phyloP scores from a whole-genome alignment of 1,140 invertebrate species.

The Drosophila elegans region DNA sequence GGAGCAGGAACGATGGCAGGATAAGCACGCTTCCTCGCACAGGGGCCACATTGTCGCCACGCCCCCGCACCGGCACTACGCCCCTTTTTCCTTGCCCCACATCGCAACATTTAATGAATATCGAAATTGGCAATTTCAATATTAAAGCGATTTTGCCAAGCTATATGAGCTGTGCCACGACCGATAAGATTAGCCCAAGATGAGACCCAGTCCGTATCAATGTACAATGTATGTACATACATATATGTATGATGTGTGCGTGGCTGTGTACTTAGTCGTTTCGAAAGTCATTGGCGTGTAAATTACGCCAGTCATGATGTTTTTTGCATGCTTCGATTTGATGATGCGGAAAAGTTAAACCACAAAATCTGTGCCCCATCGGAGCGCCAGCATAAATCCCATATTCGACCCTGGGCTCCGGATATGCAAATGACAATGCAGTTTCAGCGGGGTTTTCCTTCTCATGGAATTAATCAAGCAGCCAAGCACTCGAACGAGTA shows the following conservation, averaged over 20 bases:
- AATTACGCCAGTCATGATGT: slow-evolving; percentile 78
- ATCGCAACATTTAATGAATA: slow-evolving; percentile 77
- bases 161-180: slow-evolving; percentile 75
- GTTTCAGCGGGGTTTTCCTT: slow-evolving; percentile 21
- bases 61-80: not conserved
- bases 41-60: slow-evolving; percentile 32
- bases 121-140: slow-evolving; percentile 80
- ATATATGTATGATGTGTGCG: slow-evolving; percentile 17
- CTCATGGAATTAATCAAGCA: slow-evolving; percentile 42
- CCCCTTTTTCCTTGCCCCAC: slow-evolving; percentile 2
- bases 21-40: slow-evolving; percentile 74
- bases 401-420: slow-evolving; percentile 14
- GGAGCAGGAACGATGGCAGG: slow-evolving; percentile 59
- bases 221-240: not conserved
- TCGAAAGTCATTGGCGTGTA: slow-evolving; percentile 76
- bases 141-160: slow-evolving; percentile 71
- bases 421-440: slow-evolving; percentile 80
- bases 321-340: slow-evolving; percentile 65
- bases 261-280: slow-evolving; percentile 58
- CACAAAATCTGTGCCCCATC: slow-evolving; percentile 56
- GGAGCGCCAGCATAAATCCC: slow-evolving; percentile 44
- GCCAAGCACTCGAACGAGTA: slow-evolving; percentile 43
- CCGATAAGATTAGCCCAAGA: slow-evolving; percentile 76
- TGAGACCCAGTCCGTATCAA: slow-evolving; percentile 54
- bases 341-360: slow-evolving; percentile 80